Evolutionary conservation across 2,888 invertebrate species (phyloP), one percentile per base, ranked within the genome.

Genomic region (Amphipyra tragopoginis): DNA sequence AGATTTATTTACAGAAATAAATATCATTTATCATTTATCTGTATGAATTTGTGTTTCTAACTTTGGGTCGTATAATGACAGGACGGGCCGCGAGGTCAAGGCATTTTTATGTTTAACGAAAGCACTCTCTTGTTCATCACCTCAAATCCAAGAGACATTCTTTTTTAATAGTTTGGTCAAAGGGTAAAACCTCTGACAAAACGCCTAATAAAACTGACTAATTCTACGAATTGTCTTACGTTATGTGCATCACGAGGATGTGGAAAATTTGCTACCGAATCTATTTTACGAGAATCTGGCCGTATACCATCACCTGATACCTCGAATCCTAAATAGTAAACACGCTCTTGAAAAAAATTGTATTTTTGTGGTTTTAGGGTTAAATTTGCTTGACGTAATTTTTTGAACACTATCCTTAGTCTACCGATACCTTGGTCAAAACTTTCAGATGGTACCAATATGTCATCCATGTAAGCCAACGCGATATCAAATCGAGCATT

Each of bases 161-260:
- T 53, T 53, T 4, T 44, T 43, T 36, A 53, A n/a, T 29, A 57
- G 21, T 11, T 50, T 51, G 10, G 57, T 50, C 1, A 57, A 15
- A 5, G 57, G 50, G 45, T 44, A 33, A 59, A 62, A 9, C 50
- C 48, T 15, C 9, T 36, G 9, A 62, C 2, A 49, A 57, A 63
- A 21, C 47, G 38, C 6, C 72, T 15, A 36, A 72, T 65, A 10
- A 65, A 68, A 34, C 57, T 61, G 0, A 44, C 58, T 10, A 40
- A 29, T 10, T 57, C 42, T 1, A 43, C 9, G 10, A 65, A 42
- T 13, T 61, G 52, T 7, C 56, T 33, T 1, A 56, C 42, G 10
- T 51, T 43, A 29, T 57, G n/a, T n/a, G n/a, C n/a, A n/a, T n/a
- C n/a, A n/a, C n/a, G n/a, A n/a, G n/a, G n/a, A n/a, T n/a, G n/a